Evolutionary conservation across 1,140 invertebrate species (phyloP), one percentile per base, ranked within the genome.

Genomic region (Adoxophyes honmai): DNA sequence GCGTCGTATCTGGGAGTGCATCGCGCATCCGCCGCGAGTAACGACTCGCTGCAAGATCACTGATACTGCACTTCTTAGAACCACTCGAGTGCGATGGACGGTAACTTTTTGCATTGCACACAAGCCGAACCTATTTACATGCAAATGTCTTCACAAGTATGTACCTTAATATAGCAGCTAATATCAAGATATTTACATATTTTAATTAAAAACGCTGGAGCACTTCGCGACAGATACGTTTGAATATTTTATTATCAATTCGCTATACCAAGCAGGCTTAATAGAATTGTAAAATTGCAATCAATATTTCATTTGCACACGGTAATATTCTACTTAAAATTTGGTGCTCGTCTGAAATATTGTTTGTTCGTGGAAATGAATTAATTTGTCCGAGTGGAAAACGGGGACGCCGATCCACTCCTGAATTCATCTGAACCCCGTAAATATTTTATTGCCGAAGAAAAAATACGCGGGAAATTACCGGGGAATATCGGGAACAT

Each of bases 401-500:
- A 70, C 64, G 70, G 67, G 63, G 71, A 68, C 74, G 66, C 60
- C 67, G 59, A 74, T 78, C 72, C 72, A 75, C 80, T 76, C 68
- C 64, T 72, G 70, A 68, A 85, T 82, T 82, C 75, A 86, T 83
- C 73, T 64, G 63, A 71, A 62, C 64, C 68, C 80, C 79, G 76
- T 88, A 88, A 86, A 88, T 85, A 83, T 88, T 88, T 88, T 86
- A 88, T 80, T 69, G 73, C 77, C 66, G 59, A 69, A 74, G 67
- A 88, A 86, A 87, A 84, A 86, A 84, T 75, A 74, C 69, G 64
- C 57, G 60, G 62, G 72, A 80, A 84, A 85, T 84, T 85, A 83
- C 78, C 60, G 71, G 70, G 61, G 71, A 88, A 85, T 83, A 83
- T 86, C 73, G 75, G 74, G 73, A 79, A 73, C 70, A 78, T 75